Evolutionary conservation across 1,140 invertebrate genomes (phyloP).

Genomic region (Samia ricini): DNA sequence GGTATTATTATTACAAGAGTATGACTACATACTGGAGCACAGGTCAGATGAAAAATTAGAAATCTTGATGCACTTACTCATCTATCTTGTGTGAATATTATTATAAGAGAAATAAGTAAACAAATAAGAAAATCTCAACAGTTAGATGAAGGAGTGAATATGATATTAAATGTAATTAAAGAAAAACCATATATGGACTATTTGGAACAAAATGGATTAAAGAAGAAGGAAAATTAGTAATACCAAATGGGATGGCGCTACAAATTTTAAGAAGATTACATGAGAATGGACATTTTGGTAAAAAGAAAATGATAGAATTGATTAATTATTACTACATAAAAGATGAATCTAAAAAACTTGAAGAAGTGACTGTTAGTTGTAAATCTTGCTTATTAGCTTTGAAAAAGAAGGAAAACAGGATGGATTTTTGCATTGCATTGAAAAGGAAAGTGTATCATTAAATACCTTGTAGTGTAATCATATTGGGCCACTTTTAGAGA

Average conservation of each 20-base stretch:
- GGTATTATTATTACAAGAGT: slow-evolving; percentile 48
- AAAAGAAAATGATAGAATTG: slow-evolving; percentile 47
- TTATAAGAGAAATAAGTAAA: slow-evolving; percentile 3
- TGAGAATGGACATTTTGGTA: slow-evolving; percentile 43
- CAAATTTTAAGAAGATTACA: slow-evolving; percentile 38
- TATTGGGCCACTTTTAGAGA: slow-evolving; percentile 43
- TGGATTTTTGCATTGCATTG: slow-evolving; percentile 34
- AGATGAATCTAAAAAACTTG: slow-evolving; percentile 42
- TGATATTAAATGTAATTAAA: slow-evolving; percentile 14
- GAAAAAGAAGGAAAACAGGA: slow-evolving; percentile 49
- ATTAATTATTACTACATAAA: slow-evolving; percentile 50
- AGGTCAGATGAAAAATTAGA: slow-evolving; percentile 27
- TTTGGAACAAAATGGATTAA: slow-evolving; percentile 12
- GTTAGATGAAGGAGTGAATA: slow-evolving; percentile 19
- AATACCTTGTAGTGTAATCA: slow-evolving; percentile 44
- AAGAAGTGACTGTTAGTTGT: slow-evolving; percentile 44
- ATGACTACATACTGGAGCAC: slow-evolving; percentile 34
- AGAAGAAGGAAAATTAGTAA: slow-evolving; percentile 23
- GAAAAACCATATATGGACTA: slow-evolving; percentile 15
- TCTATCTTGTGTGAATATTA: slow-evolving; percentile 15
- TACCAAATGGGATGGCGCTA: slow-evolving; percentile 34
- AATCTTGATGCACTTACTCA: slow-evolving; percentile 47
- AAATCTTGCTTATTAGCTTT: background rate
- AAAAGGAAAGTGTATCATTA: slow-evolving; percentile 31
- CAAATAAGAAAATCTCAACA: slow-evolving; percentile 19